These are phyloP conservation scores for Nomada fucata DNA, from an alignment of 2,888 invertebrate genomes.

Conservation along the genomic window DNA sequence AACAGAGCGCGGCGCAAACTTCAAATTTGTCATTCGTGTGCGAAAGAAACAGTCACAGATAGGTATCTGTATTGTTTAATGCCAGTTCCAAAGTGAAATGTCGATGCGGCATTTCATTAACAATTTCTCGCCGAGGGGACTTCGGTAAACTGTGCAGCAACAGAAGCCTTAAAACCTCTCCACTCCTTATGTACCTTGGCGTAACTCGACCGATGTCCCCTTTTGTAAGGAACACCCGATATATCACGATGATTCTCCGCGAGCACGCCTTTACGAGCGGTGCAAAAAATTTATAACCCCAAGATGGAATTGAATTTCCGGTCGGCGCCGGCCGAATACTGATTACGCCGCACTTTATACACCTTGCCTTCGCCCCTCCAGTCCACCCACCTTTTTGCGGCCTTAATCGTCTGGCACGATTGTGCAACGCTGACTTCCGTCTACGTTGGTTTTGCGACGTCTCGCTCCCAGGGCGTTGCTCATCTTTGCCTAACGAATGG, in stretches of 20 bases:
- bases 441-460: slow-evolving; percentile 34
- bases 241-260: slow-evolving; percentile 67
- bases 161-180: too few species aligned
- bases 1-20: background rate
- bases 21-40: background rate
- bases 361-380: slow-evolving; percentile 38
- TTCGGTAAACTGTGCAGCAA: too few species aligned
- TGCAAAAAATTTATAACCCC: slow-evolving; percentile 74
- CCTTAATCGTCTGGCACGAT: slow-evolving; percentile 59
- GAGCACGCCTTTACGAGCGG: slow-evolving; percentile 71
- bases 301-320: slow-evolving; percentile 73
- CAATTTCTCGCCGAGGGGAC: too few species aligned
- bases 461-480: slow-evolving; percentile 10
- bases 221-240: slow-evolving; percentile 65
- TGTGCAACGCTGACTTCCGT: slow-evolving; percentile 53
- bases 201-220: slow-evolving; percentile 23
- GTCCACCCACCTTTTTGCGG: slow-evolving; percentile 43
- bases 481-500: slow-evolving; percentile 27
- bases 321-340: slow-evolving; percentile 71
- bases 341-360: slow-evolving; percentile 71
- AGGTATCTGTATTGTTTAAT: too few species aligned
- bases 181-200: too few species aligned
- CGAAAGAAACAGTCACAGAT: too few species aligned
- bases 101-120: too few species aligned
- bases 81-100: too few species aligned